A percentile compares a stretch with the other conserved stretches of the same genome.
Conservation (phyloP, 2,113 vertebrate genomes). For the Strix aluco region DNA sequence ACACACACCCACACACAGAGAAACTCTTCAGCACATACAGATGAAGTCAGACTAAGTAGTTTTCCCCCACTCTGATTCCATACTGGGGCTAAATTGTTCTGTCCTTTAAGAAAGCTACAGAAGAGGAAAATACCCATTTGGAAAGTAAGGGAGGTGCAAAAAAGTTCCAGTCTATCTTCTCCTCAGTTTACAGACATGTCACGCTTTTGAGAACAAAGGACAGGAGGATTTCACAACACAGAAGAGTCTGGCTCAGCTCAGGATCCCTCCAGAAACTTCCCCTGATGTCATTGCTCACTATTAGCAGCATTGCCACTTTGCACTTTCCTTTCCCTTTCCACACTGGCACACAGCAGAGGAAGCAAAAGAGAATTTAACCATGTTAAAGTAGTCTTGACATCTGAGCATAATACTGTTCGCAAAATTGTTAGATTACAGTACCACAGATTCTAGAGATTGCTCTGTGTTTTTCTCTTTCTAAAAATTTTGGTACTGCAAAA, state of each 20-base stretch:
- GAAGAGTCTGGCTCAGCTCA: background rate
- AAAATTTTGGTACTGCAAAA: background rate
- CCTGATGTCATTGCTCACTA: background rate
- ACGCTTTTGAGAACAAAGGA: background rate
- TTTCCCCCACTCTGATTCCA: background rate
- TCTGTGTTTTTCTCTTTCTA: background rate
- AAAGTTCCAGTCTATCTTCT: background rate
- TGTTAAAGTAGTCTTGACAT: background rate
- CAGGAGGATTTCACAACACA: background rate
- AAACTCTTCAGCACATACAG: background rate
- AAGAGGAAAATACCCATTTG: background rate
- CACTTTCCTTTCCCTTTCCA: background rate
- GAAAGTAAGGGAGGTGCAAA: background rate
- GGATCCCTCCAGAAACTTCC: background rate
- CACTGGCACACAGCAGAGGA: background rate
- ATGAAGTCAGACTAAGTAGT: background rate
- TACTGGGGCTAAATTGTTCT: background rate
- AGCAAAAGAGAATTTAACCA: background rate
- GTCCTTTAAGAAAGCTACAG: background rate
- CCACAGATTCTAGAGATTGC: background rate
- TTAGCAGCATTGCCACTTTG: background rate
- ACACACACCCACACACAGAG: background rate
- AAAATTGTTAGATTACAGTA: background rate
- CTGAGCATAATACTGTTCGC: background rate
- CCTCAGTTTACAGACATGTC: background rate